Conservation (phyloP, 2,888 invertebrate species). For the Drosophila ustulata region DNA sequence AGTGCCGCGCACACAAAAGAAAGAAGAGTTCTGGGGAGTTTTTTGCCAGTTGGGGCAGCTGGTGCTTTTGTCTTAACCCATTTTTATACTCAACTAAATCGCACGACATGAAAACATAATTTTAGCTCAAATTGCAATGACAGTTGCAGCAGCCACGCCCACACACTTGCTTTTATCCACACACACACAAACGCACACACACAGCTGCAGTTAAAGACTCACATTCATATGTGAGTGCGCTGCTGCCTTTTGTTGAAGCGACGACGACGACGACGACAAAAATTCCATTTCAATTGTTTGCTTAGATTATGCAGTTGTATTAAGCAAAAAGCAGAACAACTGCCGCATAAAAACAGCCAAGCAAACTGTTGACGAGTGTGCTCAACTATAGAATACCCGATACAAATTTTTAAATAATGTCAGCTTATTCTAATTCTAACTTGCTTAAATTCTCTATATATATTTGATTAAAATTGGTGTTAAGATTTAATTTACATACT, state of each 20-base stretch:
- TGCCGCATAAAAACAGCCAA: background rate
- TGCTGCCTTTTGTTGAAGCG: constrained; percentile 59
- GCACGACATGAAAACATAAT: constrained; percentile 80
- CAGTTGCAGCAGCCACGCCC: constrained; percentile 73
- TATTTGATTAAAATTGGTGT: no score
- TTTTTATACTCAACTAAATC: constrained; percentile 63
- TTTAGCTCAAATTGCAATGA: constrained; percentile 77
- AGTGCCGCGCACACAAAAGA: constrained; percentile 46
- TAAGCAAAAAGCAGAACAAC: constrained; percentile 53
- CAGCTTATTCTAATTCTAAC: no score
- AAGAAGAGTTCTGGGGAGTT: constrained; percentile 5
- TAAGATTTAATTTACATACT: no score
- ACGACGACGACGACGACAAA: constrained; percentile 51
- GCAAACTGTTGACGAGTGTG: background rate
- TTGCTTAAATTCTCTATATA: no score
- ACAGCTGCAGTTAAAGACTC: constrained; percentile 22
- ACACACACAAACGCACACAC: constrained; percentile 41
- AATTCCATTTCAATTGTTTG: constrained; percentile 82
- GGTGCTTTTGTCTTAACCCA: constrained; percentile 65
- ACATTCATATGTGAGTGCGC: constrained; percentile 43
- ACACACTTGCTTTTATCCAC: constrained; percentile 52
- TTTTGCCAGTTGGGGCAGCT: constrained; percentile 51
- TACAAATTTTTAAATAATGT: no score
- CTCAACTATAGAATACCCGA: background rate
- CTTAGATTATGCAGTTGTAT: constrained; percentile 82